Base-by-base conservation (phyloP, 2,888 invertebrate genomes). In the Dermolepida albohirtum region DNA sequence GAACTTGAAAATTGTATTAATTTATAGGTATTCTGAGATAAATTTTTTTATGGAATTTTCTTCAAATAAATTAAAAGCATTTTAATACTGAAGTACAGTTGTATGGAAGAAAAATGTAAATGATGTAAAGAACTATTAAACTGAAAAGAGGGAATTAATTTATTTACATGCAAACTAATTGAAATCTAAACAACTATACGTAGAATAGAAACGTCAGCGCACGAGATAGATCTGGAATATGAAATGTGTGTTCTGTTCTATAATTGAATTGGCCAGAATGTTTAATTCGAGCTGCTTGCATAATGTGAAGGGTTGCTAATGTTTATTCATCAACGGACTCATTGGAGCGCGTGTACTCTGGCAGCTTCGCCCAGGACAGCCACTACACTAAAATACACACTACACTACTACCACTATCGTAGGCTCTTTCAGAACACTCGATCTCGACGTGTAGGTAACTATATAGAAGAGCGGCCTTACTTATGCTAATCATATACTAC, bases 241-340 rank as follows among this genome's bases (percentile, higher is more conserved):
- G 79, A 79, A 80, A 79, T 80, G 79, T 79, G 78, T 79, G 78
- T 78, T 78, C 78, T 79, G 77, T 79, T 80, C 78, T 79, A 80
- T 82, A 82, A 82, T 82, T 81, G 82, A 81, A 81, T 82, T 80
- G 81, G 80, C 79, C 81, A 80, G 80, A 80, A 81, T 80, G 80
- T 80, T 79, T 80, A 81, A 81, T 81, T 80, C 76, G 78, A 77
- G 78, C 77, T 76, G 80, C 78, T 76, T 81, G 81, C 82, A 82
- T 81, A 82, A 82, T 81, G 78, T 78, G 80, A 79, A 80, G 80
- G 80, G 80, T 78, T 78, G 78, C 80, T 79, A 79, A 81, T 82
- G 81, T 81, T 81, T 82, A 82, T 82, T 81, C 80, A 80, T 79
- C 78, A 77, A 72, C 70, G 72, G 71, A 71, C 72, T 72, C 63